phyloP scores from a whole-genome alignment of 2,797 vertebrate species.

The Acanthornis magna region DNA sequence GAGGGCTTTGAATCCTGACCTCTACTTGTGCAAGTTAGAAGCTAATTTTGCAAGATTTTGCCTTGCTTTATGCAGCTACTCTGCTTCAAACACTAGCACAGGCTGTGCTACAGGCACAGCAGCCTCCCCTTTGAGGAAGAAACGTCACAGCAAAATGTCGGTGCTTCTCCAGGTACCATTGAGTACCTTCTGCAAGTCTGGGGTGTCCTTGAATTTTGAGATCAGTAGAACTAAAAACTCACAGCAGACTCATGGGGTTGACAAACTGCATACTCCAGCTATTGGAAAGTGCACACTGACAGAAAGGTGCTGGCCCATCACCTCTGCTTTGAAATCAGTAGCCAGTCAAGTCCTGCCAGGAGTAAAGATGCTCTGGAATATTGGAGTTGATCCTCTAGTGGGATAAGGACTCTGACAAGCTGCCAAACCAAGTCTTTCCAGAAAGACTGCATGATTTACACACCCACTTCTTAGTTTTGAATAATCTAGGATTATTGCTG shows the following conservation, averaged over 20 bases:
- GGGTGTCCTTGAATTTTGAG: background rate
- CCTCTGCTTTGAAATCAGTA: background rate
- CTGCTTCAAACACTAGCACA: background rate
- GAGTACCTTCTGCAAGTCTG: background rate
- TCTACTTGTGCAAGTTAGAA: background rate
- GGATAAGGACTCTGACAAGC: background rate
- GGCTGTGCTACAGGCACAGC: background rate
- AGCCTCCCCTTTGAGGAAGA: background rate
- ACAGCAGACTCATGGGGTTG: background rate
- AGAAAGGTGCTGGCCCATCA: background rate
- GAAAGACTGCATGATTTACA: constrained; percentile 15
- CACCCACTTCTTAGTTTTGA: constrained; percentile 38
- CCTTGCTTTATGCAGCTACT: background rate
- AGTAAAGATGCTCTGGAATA: background rate
- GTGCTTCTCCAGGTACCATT: background rate
- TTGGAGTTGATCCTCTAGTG: background rate
- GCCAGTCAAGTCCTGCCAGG: background rate
- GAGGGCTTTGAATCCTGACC: background rate
- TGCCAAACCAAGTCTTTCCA: background rate
- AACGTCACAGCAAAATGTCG: background rate
- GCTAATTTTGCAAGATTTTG: background rate
- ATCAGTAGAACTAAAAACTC: background rate
- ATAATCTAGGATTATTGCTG: constrained; percentile 36
- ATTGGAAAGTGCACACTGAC: background rate
- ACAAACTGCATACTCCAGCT: background rate